Base-by-base conservation (phyloP, 2,888 invertebrate genomes). In the Torymus aiolomorphi region DNA sequence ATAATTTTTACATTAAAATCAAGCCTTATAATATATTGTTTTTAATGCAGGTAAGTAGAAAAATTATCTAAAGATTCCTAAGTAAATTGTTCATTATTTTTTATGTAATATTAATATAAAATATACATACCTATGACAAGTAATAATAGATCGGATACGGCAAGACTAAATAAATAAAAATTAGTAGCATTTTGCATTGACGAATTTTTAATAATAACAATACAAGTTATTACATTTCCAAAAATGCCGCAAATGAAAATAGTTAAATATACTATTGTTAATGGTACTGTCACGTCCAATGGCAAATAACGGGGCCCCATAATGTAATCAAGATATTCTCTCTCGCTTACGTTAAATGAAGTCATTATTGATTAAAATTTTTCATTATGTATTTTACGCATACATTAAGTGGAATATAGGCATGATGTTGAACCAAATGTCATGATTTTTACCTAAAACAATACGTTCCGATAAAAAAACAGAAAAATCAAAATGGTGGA, bases 121-220 rank as follows among this genome's bases (percentile, higher is more conserved):
- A 20, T 20, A 20, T 79, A 93, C 95, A 94, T 90, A 95, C 97
- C 97, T 85, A 97, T 94, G 4, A 96, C 88, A 14, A 97, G 91
- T 82, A 97, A 92, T 71, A 95, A 93, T 18, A 97, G 91, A 90
- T 98, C 97, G 20, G 97, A 97, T 16, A 97, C 91, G 18, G 97
- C 96, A 90, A 97, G 91, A 88, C 96, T 97, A 91, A 97, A 96
- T 67, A 97, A 92, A 88, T 97, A 98, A 88, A 96, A 97, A 88
- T 98, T 97, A 0, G 97, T 98, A 0, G 97, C 95, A 0, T 97
- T 96, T 86, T 96, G 97, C 95, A 98, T 95, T 10, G 95, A 93
- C 0, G 94, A 92, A 87, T 97, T 96, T 52, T 93, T 93, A 11
- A 95, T 93, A 73, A 97, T 97, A 14, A 97, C 97, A 61, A 95